These are phyloP conservation scores for Mycalesis mineus DNA, from an alignment of 2,888 invertebrate genomes.

Conservation along the genomic window DNA sequence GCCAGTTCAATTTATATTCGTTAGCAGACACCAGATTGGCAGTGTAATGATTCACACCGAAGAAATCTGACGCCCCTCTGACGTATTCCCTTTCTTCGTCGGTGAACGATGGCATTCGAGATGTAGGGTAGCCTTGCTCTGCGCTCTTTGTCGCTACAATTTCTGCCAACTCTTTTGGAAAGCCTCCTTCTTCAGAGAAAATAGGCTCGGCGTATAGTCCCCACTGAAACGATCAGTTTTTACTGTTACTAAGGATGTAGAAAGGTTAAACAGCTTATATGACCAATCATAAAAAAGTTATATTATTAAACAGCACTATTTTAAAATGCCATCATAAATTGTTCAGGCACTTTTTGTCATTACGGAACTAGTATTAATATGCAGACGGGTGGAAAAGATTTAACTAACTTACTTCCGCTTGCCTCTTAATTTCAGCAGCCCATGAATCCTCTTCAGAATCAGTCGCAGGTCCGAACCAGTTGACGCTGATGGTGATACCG, in stretches of 20 bases:
- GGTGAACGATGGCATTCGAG: slow-evolving; percentile 44
- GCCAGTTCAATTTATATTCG: slow-evolving; percentile 30
- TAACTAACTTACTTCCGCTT: slow-evolving; percentile 37
- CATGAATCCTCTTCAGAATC: slow-evolving; percentile 48
- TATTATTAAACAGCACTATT: no score
- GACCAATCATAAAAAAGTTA: no score
- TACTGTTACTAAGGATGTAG: no score
- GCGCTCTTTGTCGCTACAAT: slow-evolving; percentile 54
- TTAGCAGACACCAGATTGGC: slow-evolving; percentile 44
- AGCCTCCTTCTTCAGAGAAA: slow-evolving; percentile 70
- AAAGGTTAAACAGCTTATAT: no score
- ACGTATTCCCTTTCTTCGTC: slow-evolving; percentile 44
- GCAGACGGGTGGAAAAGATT: no score
- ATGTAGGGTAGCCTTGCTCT: slow-evolving; percentile 42
- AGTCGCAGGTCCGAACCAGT: slow-evolving; percentile 47
- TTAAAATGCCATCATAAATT: no score
- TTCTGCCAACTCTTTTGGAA: slow-evolving; percentile 65
- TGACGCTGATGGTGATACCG: slow-evolving; percentile 41
- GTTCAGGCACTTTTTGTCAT: no score
- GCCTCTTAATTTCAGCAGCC: slow-evolving; percentile 45
- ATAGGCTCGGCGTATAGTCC: slow-evolving; percentile 72
- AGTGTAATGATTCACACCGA: slow-evolving; percentile 83
- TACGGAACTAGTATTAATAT: no score
- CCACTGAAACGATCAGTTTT: slow-evolving; percentile 42
- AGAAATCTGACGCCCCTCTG: slow-evolving; percentile 54